Evolutionary conservation across 1,140 invertebrate species (phyloP), one percentile per base, ranked within the genome.

Genomic region (Nymphalis io): DNA sequence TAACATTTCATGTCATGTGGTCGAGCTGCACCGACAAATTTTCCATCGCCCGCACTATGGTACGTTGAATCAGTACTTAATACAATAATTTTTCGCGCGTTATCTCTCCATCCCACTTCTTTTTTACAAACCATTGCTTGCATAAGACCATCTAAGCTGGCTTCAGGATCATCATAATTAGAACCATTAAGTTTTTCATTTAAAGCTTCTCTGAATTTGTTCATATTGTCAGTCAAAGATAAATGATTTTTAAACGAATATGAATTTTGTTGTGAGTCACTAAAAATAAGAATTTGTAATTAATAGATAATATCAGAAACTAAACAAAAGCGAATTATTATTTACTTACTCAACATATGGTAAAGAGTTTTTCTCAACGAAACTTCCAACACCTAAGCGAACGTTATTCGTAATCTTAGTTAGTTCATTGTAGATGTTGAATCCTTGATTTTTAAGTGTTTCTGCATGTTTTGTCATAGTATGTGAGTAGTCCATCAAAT

Each of bases 1-100:
- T 98, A 96, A 79, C 97, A 98, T 51, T 92, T 62, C 67, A 96
- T 96, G 87, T 98, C 97, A 82, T 98, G 97, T 0, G 96, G 97
- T 77, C 94, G 95, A 10, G 97, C 93, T 65, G 98, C 96, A 5
- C 97, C 97, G 40, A 96, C 96, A 61, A 97, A 92, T 95, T 94
- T 95, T 53, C 95, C 95, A 82, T 95, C 94, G 2, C 95, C 95
- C 2, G 95, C 95, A 65, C 94, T 92, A 75, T 96, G 95, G 70
- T 93, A 95, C 38, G 86, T 87, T 1, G 92, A 93, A 77, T 96
- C 95, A 2, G 94, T 95, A 20, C 93, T 93, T 53, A 95, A 91
- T 0, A 96, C 90, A 15, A 96, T 87, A 33, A 95, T 88, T 59
- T 92, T 91, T 68, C 94, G 90, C 0, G 94, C 92, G 55, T 92